phyloP scores from a whole-genome alignment of 1,140 invertebrate genomes.

The Ceratosolen solmsi region DNA sequence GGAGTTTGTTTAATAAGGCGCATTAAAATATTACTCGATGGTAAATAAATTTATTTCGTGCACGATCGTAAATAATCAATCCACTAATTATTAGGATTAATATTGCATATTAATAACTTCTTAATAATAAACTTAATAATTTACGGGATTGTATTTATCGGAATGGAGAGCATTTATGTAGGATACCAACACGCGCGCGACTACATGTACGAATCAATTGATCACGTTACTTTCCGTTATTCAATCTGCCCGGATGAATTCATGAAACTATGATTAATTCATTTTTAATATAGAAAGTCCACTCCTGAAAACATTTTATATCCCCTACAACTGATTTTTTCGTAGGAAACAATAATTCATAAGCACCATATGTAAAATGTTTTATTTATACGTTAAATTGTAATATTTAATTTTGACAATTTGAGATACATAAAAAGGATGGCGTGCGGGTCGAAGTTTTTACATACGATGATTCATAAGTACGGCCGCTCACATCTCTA shows the following conservation, averaged over 20 bases:
- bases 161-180: no score
- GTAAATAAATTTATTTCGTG: no score
- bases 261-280: slow-evolving; percentile 41
- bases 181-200: no score
- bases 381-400: not conserved
- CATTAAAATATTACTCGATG: no score
- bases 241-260: slow-evolving; percentile 30
- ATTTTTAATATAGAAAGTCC: slow-evolving; percentile 44
- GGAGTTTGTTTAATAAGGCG: no score
- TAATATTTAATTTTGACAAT: not conserved
- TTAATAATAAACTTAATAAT: no score
- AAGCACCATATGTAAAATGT: no score
- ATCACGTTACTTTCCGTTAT: slow-evolving; percentile 44
- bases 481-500: not conserved
- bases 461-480: not conserved
- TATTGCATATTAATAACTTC: no score
- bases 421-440: not conserved
- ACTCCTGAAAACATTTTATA: slow-evolving; percentile 5
- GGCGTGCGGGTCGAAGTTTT: not conserved
- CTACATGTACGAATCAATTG: slow-evolving; percentile 31
- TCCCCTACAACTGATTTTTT: not conserved
- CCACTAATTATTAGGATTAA: no score
- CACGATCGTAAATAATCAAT: no score
- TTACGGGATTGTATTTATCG: no score
- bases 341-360: no score